Conservation (phyloP, 1,140 invertebrate species). For the Subanguina moxae region DNA sequence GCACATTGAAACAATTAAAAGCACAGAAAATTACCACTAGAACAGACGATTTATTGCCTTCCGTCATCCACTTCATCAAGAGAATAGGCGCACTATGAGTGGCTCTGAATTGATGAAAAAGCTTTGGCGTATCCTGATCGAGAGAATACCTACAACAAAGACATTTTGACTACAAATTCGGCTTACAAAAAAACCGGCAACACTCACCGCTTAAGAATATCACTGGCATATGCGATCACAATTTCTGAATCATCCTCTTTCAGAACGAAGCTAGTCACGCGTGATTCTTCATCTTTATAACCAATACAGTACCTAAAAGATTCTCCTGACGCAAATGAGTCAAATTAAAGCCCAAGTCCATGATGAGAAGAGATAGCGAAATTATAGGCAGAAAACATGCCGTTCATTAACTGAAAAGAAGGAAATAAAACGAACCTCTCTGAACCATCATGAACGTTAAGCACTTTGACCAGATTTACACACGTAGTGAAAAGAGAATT, state of each 20-base stretch:
- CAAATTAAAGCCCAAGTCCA: conserved; percentile 1
- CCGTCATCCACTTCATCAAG: neutral
- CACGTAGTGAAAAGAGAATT: conserved; percentile 37
- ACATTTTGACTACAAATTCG: too few species aligned
- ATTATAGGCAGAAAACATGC: too few species aligned
- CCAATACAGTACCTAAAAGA: conserved; percentile 39
- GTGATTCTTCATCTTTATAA: conserved; percentile 17
- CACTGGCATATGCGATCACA: conserved; percentile 42
- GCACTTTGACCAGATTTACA: conserved; percentile 38
- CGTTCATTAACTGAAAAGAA: conserved; percentile 10
- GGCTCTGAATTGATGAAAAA: conserved; percentile 30
- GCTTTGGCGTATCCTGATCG: neutral
- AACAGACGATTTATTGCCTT: neutral
- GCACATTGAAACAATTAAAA: too few species aligned
- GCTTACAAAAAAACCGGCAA: too few species aligned
- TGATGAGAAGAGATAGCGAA: neutral
- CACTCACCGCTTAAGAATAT: conserved; percentile 22
- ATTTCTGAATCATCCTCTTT: conserved; percentile 32
- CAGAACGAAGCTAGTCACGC: conserved; percentile 37
- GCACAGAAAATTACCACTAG: too few species aligned
- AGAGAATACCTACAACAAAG: conserved; percentile 14
- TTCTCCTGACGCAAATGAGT: neutral
- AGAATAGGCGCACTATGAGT: conserved; percentile 31
- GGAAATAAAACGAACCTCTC: conserved; percentile 28
- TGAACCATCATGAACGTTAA: conserved; percentile 35